Percentiles rank a stretch among this genome's conserved stretches.
phyloP scores from a whole-genome alignment of 2,797 vertebrate genomes.

The Pipistrellus nathusii region DNA sequence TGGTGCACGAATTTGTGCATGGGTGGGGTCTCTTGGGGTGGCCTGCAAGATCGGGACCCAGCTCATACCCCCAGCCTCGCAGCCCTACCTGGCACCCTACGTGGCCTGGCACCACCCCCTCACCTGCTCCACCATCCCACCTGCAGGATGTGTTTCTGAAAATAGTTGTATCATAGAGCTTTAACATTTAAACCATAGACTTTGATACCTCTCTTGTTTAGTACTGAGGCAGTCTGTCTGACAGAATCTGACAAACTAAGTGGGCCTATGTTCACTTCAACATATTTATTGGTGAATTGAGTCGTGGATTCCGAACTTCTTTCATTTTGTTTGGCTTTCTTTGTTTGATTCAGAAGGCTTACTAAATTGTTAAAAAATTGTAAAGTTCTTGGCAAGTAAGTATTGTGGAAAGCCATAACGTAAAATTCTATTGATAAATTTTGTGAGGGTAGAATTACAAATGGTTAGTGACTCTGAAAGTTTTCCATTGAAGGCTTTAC shows the following conservation, averaged over 20 bases:
- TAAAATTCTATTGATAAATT: conserved; percentile 66
- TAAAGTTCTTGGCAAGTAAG: conserved; percentile 58
- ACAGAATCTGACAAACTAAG: conserved; percentile 10
- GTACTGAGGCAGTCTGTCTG: conserved; percentile 28
- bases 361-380: conserved; percentile 42
- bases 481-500: conserved; percentile 39
- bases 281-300: conserved; percentile 31
- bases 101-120: too few species aligned
- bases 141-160: conserved; percentile 48
- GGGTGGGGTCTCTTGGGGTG: too few species aligned
- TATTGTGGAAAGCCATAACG: conserved; percentile 62
- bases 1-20: too few species aligned
- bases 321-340: conserved; percentile 50
- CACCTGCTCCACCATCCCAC: too few species aligned
- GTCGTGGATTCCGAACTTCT: conserved; percentile 26
- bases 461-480: conserved; percentile 28
- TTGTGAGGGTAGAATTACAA: conserved; percentile 67
- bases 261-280: conserved; percentile 42
- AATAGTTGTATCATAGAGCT: conserved; percentile 56
- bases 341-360: conserved; percentile 65
- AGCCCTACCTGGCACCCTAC: too few species aligned
- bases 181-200: conserved; percentile 50
- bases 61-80: too few species aligned
- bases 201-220: conserved; percentile 1
- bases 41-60: too few species aligned